Evolutionary conservation across 1,140 invertebrate species (phyloP), one percentile per base, ranked within the genome.

Genomic region (Lepidurus arcticus): DNA sequence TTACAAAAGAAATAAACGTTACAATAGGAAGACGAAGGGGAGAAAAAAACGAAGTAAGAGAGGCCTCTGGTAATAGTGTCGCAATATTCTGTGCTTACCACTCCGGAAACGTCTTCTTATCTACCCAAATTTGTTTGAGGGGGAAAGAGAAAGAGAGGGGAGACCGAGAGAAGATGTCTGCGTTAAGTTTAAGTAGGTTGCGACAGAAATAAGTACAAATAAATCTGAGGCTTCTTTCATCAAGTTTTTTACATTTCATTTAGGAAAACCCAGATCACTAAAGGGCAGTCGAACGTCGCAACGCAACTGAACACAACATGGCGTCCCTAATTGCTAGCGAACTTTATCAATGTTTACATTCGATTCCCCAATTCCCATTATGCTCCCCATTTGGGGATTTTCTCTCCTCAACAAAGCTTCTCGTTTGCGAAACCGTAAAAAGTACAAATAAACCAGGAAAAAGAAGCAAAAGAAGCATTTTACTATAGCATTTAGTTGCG

Each of bases 1-100:
- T 65, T 65, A 65, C 16, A 65, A 65, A 21, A 13, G 21, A 65
- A 65, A 21, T 21, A 65, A 21, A 65, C 16, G 5, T 6, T 65
- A 65, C 16, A 65, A 65, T 13, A 65, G 53, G 13, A 1, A 9
- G 53, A 13, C 16, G 53, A 10, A 65, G 45, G 6, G 16, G 45
- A 65, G 21, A 65, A 65, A 65, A 65, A 65, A 16, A 1, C 1
- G 45, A 65, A 65, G 21, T 65, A 7, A 65, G n/a, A n/a, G 53
- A 65, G 53, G 21, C 53, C 53, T 21, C 16, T 65, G 8, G n/a
- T 65, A 65, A 65, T 65, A 65, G 53, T 65, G 53, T 65, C 53
- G 21, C 53, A 65, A 65, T 65, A 65, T 65, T 65, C 53, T 65
- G 53, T 1, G 16, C n/a, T 65, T n/a, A 21, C 53, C 21, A n/a